A percentile compares a stretch with the other conserved stretches of the same genome.
These are phyloP conservation scores for Amblyteles armatorius DNA, from an alignment of 2,888 invertebrate species.

Conservation along the genomic window DNA sequence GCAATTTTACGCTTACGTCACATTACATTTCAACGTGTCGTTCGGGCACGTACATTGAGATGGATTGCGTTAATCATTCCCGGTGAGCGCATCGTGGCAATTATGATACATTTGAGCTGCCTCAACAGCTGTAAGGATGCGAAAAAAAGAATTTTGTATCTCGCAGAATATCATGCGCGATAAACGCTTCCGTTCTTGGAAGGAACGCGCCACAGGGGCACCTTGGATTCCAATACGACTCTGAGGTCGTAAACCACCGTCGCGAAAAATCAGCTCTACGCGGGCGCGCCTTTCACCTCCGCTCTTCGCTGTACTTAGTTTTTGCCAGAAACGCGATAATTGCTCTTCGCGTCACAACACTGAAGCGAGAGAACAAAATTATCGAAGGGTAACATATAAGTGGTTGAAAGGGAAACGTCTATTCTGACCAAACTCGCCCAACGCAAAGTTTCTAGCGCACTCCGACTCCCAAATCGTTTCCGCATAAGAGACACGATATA, in stretches of 20 bases:
- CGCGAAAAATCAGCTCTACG: background rate
- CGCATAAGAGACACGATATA: too few species aligned
- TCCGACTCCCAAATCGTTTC: too few species aligned
- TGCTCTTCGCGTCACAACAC: background rate
- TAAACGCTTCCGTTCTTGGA: constrained; percentile 51
- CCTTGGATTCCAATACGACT: background rate
- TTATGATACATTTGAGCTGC: constrained; percentile 1
- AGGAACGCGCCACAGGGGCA: background rate
- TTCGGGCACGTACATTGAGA: background rate
- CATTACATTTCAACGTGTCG: constrained; percentile 1
- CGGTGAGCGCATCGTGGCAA: background rate
- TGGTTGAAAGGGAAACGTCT: too few species aligned
- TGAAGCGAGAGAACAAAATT: background rate
- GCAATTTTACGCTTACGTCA: constrained; percentile 11
- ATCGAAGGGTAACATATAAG: too few species aligned
- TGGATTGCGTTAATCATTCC: constrained; percentile 15
- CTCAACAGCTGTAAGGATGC: background rate
- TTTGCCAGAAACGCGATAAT: background rate
- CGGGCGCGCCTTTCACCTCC: background rate
- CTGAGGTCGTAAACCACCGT: background rate
- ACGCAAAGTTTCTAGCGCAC: too few species aligned
- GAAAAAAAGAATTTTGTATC: constrained; percentile 23
- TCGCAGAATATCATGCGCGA: constrained; percentile 1
- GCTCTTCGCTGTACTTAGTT: background rate
- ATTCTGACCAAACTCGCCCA: too few species aligned